phyloP scores from a whole-genome alignment of 2,113 vertebrate genomes.

The Boleophthalmus pectinirostris region DNA sequence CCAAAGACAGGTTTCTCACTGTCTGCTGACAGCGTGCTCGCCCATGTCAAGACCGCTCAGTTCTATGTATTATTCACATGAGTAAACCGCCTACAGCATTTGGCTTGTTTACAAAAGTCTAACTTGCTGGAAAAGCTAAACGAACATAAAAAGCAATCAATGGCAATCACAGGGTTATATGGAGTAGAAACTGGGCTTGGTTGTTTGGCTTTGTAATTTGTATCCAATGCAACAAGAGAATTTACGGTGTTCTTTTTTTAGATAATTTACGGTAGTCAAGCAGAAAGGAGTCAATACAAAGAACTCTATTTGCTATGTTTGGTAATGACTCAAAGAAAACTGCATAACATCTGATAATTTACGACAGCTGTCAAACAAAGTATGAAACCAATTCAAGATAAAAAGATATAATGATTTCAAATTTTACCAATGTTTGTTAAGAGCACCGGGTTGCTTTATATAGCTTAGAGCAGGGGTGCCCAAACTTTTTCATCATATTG shows the following conservation, averaged over 20 bases:
- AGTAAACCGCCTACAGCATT: slow-evolving; percentile 36
- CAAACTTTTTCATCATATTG: no score
- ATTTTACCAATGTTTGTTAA: no score
- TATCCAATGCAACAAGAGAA: not conserved
- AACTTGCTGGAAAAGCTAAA: slow-evolving; percentile 17
- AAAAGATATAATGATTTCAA: not conserved
- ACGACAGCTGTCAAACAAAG: not conserved
- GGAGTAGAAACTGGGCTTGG: not conserved
- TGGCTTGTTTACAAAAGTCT: slow-evolving; percentile 22
- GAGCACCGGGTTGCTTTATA: no score
- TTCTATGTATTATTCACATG: not conserved
- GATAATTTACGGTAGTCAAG: not conserved
- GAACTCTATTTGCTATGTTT: not conserved
- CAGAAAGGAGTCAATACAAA: not conserved
- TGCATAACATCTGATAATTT: not conserved
- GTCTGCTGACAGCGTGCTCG: not conserved
- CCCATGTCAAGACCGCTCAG: slow-evolving; percentile 1
- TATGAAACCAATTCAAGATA: not conserved
- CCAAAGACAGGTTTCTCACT: not conserved
- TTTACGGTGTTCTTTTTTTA: not conserved
- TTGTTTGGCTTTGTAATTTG: not conserved
- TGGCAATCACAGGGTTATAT: not conserved
- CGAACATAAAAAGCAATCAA: slow-evolving; percentile 13
- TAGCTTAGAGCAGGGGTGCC: no score
- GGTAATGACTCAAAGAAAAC: not conserved